Base-by-base conservation (phyloP, 2,797 vertebrate genomes). In the Neosilurus mollespiculum region DNA sequence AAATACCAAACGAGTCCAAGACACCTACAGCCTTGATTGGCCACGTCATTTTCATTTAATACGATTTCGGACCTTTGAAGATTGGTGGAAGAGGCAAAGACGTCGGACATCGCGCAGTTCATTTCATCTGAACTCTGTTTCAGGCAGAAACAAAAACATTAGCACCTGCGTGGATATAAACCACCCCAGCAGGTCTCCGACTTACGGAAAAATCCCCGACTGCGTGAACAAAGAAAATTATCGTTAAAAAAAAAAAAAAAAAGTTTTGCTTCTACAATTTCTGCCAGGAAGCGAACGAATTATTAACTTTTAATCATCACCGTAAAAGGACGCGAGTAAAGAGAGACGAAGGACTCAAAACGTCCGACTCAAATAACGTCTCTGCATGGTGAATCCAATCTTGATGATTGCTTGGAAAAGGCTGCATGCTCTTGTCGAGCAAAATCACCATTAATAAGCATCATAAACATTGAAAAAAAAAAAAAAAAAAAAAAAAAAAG, bases 371-470 rank as follows among this genome's bases (percentile, higher is more conserved):
- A 43, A 43, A 43, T 43, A 43, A 43, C 85, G 87, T 80, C 64
- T 49, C 85, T 86, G 94, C 93, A 92, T 93, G 94, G 95, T 92
- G 92, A 93, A 93, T 93, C 95, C 94, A 92, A 94, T 95, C 95
- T 95, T 94, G 49, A 58, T 26, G 70, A 80, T 75, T 82, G 54
- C 14, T 95, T 96, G 89, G 94, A 94, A 94, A 97, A 96, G 95
- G 95, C 93, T 95, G 92, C 92, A 81, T 95, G 95, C 96, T 96
- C 96, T 91, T 90, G 93, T 90, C 88, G 96, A 97, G 96, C 95
- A 87, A 92, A 89, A 90, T 91, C 85, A 94, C 6, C 6, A 6
- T 43, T 26, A n/a, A 65, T 9, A 53, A 51, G 0, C 8, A 34
- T 1, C 18, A 20, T 1, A 37, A 30, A 56, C 2, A 16, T 16